Base-by-base conservation (phyloP, 1,140 invertebrate species). In the Copidosoma floridanum region DNA sequence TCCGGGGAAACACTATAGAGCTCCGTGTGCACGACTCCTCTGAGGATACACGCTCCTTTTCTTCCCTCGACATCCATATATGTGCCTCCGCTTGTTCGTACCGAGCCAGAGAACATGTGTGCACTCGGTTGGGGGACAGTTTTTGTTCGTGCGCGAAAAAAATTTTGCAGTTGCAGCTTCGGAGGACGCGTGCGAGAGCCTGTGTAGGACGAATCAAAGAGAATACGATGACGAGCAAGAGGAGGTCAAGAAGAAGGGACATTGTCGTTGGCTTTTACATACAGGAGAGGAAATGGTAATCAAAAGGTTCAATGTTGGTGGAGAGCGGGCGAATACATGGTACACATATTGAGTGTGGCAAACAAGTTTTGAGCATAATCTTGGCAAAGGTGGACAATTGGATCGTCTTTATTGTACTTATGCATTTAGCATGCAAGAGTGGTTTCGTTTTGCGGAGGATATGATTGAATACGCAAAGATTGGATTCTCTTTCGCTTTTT, bases 281-380 rank as follows among this genome's bases (percentile, higher is more conserved):
- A 44, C 10, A 35, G 26, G 18, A 29, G 24, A 48, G 58, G 44
- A 44, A 47, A 60, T 60, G 58, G 55, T 61, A 61, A 55, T 55
- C 43, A 61, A 54, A 60, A 54, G 50, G 57, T 32, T 32, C 46
- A 48, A 51, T 53, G 35, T 51, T 47, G 11, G 50, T 46, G 50
- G 50, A 51, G 32, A 61, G 41, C 35, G 43, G 51, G 26, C 58
- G 44, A n/a, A n/a, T 41, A 12, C 37, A 38, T 46, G 58, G 35
- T 44, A n/a, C n/a, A n/a, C n/a, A n/a, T n/a, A 48, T 61, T 54
- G 50, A 54, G 58, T 40, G 40, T 53, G 46, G 48, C 43, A 61
- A 61, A 61, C 51, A 51, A 61, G 51, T 61, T 54, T 59, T 27
- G 24, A 20, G n/a, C n/a, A n/a, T n/a, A n/a, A n/a, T n/a, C n/a